Percentiles rank a stretch among this genome's conserved stretches.
Conservation (phyloP, 1,140 invertebrate genomes). For the Cecropterus lyciades region DNA sequence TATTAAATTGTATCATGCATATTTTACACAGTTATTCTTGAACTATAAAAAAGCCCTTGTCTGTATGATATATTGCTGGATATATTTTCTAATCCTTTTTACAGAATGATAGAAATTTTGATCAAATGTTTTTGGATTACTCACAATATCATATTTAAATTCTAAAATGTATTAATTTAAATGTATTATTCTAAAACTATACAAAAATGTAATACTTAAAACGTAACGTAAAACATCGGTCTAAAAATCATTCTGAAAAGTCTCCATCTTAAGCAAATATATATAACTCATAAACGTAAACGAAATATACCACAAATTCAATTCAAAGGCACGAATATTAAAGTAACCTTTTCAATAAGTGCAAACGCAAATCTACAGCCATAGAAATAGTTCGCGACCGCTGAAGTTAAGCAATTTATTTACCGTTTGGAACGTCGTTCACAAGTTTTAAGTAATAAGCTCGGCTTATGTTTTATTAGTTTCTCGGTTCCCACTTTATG, state of each 20-base stretch:
- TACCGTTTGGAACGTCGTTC: slow-evolving; percentile 46
- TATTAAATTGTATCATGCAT: too few relatives aligned
- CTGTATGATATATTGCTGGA: too few relatives aligned
- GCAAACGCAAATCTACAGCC: slow-evolving; percentile 27
- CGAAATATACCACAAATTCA: slow-evolving; percentile 14
- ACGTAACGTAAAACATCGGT: neutral
- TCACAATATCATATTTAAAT: too few relatives aligned
- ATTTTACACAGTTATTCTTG: too few relatives aligned
- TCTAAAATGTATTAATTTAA: too few relatives aligned
- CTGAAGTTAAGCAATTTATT: slow-evolving; percentile 51
- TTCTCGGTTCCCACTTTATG: slow-evolving; percentile 53
- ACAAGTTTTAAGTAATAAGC: slow-evolving; percentile 53
- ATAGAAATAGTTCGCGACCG: slow-evolving; percentile 43
- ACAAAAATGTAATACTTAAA: too few relatives aligned
- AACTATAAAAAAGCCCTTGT: too few relatives aligned
- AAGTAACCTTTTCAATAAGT: slow-evolving; percentile 35
- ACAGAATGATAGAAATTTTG: too few relatives aligned
- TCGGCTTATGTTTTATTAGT: slow-evolving; percentile 60
- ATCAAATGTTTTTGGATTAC: too few relatives aligned
- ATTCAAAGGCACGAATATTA: slow-evolving; percentile 5
- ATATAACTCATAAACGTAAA: slow-evolving; percentile 6
- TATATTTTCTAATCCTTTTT: too few relatives aligned
- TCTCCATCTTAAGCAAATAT: neutral
- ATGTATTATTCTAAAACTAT: too few relatives aligned
- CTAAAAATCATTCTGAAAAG: neutral